These are phyloP conservation scores for Serripes groenlandicus DNA, from an alignment of 2,888 invertebrate genomes.

Conservation along the genomic window DNA sequence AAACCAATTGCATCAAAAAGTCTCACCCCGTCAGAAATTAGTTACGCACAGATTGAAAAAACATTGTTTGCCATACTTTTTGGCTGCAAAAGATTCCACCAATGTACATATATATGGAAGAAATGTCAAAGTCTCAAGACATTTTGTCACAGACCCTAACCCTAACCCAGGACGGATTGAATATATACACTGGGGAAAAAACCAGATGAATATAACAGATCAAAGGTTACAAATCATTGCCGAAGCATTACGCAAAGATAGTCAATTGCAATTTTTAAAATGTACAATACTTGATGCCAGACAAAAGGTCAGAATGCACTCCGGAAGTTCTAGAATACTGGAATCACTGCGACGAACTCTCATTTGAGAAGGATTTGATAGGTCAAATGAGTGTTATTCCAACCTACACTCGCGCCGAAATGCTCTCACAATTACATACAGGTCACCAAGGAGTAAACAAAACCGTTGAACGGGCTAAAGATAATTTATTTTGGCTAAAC, in stretches of 20 bases:
- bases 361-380: background rate
- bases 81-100: no score
- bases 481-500: background rate
- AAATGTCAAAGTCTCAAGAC: background rate
- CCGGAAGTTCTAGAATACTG: background rate
- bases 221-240: conserved; percentile 3
- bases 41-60: no score
- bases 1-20: background rate
- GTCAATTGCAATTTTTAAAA: conserved; percentile 27
- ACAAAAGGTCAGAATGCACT: background rate
- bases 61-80: no score
- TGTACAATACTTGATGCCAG: conserved; percentile 12
- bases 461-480: background rate
- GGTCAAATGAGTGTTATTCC: conserved; percentile 4
- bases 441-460: background rate
- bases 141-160: conserved; percentile 22
- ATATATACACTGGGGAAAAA: conserved; percentile 25
- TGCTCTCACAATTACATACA: background rate
- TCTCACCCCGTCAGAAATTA: background rate
- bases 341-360: conserved; percentile 27
- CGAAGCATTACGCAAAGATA: background rate
- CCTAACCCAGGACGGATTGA: conserved; percentile 11
- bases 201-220: conserved; percentile 18
- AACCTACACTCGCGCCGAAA: background rate
- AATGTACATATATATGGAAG: no score